Base-by-base conservation (phyloP, 2,888 invertebrate genomes). In the Pyralis farinalis region DNA sequence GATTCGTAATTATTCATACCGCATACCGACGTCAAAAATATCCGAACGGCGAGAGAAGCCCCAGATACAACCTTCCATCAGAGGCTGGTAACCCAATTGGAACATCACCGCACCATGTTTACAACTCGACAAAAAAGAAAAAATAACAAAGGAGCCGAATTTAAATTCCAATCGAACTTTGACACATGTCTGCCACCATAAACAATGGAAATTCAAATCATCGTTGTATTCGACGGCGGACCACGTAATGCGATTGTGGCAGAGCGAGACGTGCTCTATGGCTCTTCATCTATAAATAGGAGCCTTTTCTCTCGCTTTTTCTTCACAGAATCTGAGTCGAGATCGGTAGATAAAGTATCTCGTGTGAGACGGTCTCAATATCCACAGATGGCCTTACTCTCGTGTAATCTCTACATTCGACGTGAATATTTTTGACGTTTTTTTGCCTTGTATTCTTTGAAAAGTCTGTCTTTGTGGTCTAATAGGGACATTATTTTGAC, bases 161-260 rank as follows among this genome's bases (percentile, higher is more conserved):
- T 85, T 81, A 81, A 87, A 86, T 88, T 86, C 88, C 83, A 81
- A 84, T 87, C 86, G 88, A 88, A 87, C 87, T 87, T 86, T 87
- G 88, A 88, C 88, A 87, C 86, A 88, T 87, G 88, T 86, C 88
- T 88, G 88, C 88, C 88, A 87, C 88, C 86, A 88, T 85, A 88
- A 87, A 88, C 88, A 88, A 88, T 87, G 79, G 81, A 83, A 85
- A 86, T 82, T 84, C 88, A 82, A 88, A 88, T 88, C 88, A 87
- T 88, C 81, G 75, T 82, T 67, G 71, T 63, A 72, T 79, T 77
- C 72, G 78, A 75, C 78, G 72, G 76, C 69, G 64, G 63, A 57
- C 66, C 52, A 57, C 64, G 74, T 83, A 84, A 86, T 85, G 84
- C 86, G 86, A 81, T 84, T 84, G 87, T 73, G 84, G 81, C 75